Base-by-base conservation (phyloP, 2,888 invertebrate species). In the Ormyrus pomaceus region DNA sequence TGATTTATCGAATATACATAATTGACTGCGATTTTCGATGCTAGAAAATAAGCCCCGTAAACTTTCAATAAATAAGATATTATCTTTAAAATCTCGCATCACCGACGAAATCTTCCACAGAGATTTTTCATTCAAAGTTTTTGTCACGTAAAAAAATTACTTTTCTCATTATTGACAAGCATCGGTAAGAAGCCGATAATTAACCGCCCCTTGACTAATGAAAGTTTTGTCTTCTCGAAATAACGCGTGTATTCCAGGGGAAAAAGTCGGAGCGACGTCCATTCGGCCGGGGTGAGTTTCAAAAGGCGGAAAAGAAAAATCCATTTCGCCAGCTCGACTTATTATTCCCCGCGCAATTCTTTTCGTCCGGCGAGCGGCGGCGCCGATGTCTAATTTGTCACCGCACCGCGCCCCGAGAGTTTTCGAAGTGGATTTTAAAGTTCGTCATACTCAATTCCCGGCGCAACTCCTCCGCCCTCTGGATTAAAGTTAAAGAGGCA, bases 391-490 rank as follows among this genome's bases (percentile, higher is more conserved):
- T 82, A 82, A 82, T 83, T 83, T 79, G 79, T 82, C 77, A 80
- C 78, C 69, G 71, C 71, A 74, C 50, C 50, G 45, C 10, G 59
- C 46, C 11, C 34, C 51, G 69, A 13, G 68, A 69, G 59, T 77
- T 78, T 78, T 73, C 68, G 48, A 83, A 72, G 82, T 84, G 82
- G 82, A 81, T 81, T 83, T 82, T 70, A 84, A 85, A 85, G 82
- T 85, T 84, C 79, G 81, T 80, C 84, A 83, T 84, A 85, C 83
- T 85, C 76, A 59, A 72, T 71, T 34, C 48, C 62, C 75, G 19
- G 66, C 70, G 71, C 68, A 62, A 61, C 74, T 81, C 55, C 34
- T 70, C 68, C 56, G 65, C 69, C 73, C 34, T 34, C 34, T 34
- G 64, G 53, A 66, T 71, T 77, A 80, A 80, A 77, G 61, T 68